Evolutionary conservation across 2,888 invertebrate genomes (phyloP).

Genomic region (Matsumyia berberina): DNA sequence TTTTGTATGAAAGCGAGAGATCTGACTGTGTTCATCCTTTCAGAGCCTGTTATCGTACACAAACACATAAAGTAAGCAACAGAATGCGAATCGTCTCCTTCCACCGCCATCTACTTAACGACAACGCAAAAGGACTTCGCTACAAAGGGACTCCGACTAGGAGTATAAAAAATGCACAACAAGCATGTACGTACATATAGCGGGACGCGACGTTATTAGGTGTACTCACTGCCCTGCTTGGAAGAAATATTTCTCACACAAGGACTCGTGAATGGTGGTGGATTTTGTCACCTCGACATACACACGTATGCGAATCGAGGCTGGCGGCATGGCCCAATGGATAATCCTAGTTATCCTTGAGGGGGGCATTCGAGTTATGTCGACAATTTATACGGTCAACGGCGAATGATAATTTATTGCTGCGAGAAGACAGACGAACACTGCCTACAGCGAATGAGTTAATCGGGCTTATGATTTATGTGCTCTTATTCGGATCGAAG

Average conservation of each 20-base stretch:
- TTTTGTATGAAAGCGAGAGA: slow-evolving; percentile 57
- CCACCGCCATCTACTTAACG: slow-evolving; percentile 49
- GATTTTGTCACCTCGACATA: slow-evolving; percentile 45
- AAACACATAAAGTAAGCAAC: slow-evolving; percentile 75
- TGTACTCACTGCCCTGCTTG: slow-evolving; percentile 47
- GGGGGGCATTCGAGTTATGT: slow-evolving; percentile 34
- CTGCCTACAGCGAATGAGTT: slow-evolving; percentile 57
- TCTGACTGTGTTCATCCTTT: slow-evolving; percentile 73
- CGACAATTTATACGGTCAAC: slow-evolving; percentile 66
- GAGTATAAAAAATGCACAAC: slow-evolving; percentile 36
- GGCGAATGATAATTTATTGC: slow-evolving; percentile 67
- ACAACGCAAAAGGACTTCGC: slow-evolving; percentile 35
- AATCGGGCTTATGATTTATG: slow-evolving; percentile 65
- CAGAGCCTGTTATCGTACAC: slow-evolving; percentile 74
- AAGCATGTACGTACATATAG: slow-evolving; percentile 33
- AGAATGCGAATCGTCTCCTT: slow-evolving; percentile 64
- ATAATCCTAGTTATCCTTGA: slow-evolving; percentile 50
- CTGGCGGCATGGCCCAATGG: slow-evolving; percentile 56
- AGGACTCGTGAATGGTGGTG: neutral
- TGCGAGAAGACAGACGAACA: slow-evolving; percentile 15
- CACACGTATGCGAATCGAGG: slow-evolving; percentile 7
- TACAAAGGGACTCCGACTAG: slow-evolving; percentile 35
- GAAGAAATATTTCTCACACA: slow-evolving; percentile 44
- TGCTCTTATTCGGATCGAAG: neutral
- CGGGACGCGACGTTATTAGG: slow-evolving; percentile 48